phyloP scores from a whole-genome alignment of 2,888 invertebrate species.

The Aporophyla lueneburgensis region DNA sequence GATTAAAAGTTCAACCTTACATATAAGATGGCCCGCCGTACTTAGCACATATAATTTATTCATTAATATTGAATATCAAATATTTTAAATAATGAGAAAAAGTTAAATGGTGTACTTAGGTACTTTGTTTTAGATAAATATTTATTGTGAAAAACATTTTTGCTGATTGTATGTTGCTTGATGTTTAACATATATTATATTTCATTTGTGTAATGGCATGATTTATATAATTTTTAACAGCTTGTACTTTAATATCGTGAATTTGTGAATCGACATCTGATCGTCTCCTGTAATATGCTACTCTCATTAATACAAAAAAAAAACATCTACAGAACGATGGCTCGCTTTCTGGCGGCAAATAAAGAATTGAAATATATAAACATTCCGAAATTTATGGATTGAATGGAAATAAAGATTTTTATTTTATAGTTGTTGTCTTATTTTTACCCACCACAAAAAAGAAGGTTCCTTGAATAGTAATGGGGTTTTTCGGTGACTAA shows the following conservation, averaged over 20 bases:
- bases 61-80: not conserved
- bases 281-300: conserved; percentile 22
- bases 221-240: conserved; percentile 42
- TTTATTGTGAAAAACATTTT: not conserved
- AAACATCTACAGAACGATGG: not conserved
- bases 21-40: not conserved
- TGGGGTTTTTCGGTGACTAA: too few relatives aligned
- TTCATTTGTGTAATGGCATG: not conserved
- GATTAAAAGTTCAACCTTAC: too few relatives aligned
- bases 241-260: conserved; percentile 28
- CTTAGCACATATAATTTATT: not conserved
- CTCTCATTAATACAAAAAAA: not conserved
- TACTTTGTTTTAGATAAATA: not conserved
- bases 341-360: not conserved
- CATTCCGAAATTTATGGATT: conserved; percentile 13
- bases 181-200: not conserved
- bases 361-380: not conserved
- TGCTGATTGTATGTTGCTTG: not conserved
- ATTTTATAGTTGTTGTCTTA: conserved; percentile 12
- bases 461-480: not conserved
- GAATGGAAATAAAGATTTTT: conserved; percentile 29
- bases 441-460: not conserved
- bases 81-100: not conserved
- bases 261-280: conserved; percentile 29
- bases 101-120: not conserved